phyloP scores from a whole-genome alignment of 2,113 vertebrate species.

The Gopherus evgoodei region DNA sequence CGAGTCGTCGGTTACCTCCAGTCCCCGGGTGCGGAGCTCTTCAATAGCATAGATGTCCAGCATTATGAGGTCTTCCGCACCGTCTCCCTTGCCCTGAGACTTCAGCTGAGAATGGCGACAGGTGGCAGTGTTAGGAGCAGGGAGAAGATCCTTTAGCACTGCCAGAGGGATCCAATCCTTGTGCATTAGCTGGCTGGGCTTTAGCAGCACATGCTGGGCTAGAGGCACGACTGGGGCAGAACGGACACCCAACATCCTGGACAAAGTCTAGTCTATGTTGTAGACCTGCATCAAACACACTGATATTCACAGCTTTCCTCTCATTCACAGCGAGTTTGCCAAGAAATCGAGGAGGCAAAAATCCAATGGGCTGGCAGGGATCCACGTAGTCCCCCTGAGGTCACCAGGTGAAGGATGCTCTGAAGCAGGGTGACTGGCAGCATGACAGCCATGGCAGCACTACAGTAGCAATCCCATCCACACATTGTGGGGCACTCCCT shows the following conservation, averaged over 20 bases:
- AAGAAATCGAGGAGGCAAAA: background rate
- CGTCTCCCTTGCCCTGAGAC: slow-evolving; percentile 94
- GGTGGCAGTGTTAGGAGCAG: background rate
- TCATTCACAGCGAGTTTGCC: background rate
- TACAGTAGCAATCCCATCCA: background rate
- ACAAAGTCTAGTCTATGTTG: background rate
- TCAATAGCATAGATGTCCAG: slow-evolving; percentile 98
- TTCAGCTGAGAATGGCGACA: slow-evolving; percentile 83
- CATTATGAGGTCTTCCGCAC: slow-evolving; percentile 93
- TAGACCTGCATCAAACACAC: background rate
- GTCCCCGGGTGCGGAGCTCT: slow-evolving; percentile 87
- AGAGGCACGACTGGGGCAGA: background rate
- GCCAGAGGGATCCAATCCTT: background rate
- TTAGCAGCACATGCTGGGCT: background rate
- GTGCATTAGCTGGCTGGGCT: background rate
- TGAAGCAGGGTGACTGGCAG: background rate
- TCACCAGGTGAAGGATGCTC: background rate
- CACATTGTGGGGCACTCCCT: background rate
- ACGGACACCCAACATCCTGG: background rate
- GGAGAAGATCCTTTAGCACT: background rate
- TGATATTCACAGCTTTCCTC: background rate
- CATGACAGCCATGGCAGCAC: background rate
- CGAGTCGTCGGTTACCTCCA: slow-evolving; percentile 88
- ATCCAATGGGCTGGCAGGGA: background rate
- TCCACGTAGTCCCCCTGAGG: background rate